Conservation (phyloP, 2,113 vertebrate genomes). For the Nerophis ophidion region DNA sequence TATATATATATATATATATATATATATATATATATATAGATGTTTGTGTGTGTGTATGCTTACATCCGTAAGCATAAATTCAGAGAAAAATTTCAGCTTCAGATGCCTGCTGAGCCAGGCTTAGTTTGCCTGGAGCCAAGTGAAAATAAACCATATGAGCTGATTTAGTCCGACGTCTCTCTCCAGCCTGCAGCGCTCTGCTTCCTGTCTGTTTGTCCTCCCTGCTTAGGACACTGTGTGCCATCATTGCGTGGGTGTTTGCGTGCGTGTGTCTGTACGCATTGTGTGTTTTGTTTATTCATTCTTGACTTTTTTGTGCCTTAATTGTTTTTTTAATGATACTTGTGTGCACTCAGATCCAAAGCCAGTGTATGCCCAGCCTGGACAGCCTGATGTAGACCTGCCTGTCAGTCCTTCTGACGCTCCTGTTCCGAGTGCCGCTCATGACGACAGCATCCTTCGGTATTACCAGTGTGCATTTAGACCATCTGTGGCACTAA, state of each 20-base stretch:
- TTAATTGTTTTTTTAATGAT: neutral
- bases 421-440: conserved; percentile 85
- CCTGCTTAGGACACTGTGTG: conserved; percentile 41
- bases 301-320: conserved; percentile 2
- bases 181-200: conserved; percentile 46
- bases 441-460: conserved; percentile 92
- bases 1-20: too few relatives aligned
- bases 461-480: conserved; percentile 64
- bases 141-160: conserved; percentile 59
- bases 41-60: too few relatives aligned
- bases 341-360: conserved; percentile 74
- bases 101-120: conserved; percentile 57
- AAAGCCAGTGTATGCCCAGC: conserved; percentile 97
- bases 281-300: conserved; percentile 1
- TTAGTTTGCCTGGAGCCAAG: conserved; percentile 52
- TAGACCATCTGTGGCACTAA: neutral
- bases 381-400: conserved; percentile 96
- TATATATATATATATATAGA: too few relatives aligned
- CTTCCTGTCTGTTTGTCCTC: conserved; percentile 57
- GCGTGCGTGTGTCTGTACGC: conserved; percentile 6
- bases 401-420: conserved; percentile 95
- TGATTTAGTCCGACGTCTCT: conserved; percentile 61
- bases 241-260: conserved; percentile 24
- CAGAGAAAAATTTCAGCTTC: conserved; percentile 32
- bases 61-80: conserved; percentile 27